phyloP scores from a whole-genome alignment of 2,888 invertebrate species.

The Volucella zonaria region DNA sequence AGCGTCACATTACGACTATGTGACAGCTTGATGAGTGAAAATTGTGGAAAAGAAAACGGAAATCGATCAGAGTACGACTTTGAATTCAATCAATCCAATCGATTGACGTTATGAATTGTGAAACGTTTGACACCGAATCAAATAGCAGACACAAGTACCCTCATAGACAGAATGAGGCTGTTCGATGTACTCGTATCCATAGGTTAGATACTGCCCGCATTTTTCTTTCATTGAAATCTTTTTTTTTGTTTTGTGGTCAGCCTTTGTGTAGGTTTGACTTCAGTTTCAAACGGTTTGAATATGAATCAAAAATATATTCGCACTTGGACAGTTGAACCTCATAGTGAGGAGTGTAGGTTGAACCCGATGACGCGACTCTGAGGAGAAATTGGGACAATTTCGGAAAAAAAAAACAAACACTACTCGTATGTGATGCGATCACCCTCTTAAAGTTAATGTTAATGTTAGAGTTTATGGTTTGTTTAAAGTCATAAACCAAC shows the following conservation, averaged over 20 bases:
- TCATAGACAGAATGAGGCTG: background rate
- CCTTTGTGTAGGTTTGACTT: conserved; percentile 53
- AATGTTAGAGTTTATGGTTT: conserved; percentile 37
- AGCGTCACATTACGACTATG: conserved; percentile 10
- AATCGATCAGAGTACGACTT: conserved; percentile 41
- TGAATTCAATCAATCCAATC: background rate
- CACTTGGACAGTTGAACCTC: background rate
- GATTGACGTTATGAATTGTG: conserved; percentile 38
- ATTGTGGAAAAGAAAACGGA: conserved; percentile 41
- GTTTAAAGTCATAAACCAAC: conserved; percentile 41
- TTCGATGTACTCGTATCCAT: no score
- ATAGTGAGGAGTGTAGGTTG: conserved; percentile 34
- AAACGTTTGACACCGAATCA: conserved; percentile 15
- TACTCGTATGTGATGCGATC: conserved; percentile 28
- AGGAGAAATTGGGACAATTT: conserved; percentile 27
- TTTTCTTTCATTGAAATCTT: background rate
- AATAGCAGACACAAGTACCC: background rate
- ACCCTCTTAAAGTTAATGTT: conserved; percentile 23
- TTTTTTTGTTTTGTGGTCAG: conserved; percentile 48
- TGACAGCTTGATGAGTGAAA: conserved; percentile 53
- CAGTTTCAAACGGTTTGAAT: conserved; percentile 29
- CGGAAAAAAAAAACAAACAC: conserved; percentile 9
- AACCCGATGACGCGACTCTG: conserved; percentile 42
- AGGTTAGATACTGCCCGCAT: conserved; percentile 37
- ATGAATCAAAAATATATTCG: conserved; percentile 15